Base-by-base conservation (phyloP, 2,113 vertebrate genomes). In the Coreoperca whiteheadi region DNA sequence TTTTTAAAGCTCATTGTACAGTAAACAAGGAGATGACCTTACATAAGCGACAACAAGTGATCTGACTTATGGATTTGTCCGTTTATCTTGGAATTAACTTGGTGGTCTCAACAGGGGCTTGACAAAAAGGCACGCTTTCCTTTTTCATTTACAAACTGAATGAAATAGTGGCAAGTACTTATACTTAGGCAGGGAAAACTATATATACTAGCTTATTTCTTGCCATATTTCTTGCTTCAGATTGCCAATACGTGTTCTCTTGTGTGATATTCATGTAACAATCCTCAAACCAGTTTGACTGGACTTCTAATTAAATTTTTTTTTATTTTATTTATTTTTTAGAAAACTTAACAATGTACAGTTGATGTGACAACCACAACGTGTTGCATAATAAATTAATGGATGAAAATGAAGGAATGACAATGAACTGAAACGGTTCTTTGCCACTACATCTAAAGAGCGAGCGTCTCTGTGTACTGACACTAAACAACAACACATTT, bases 91-190 rank as follows among this genome's bases (percentile, higher is more conserved):
- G 65, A 43, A 67, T n/a, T 67, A 21, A 66, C 12, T 77, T 43
- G 6, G 18, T 28, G 48, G 37, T 66, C 50, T 66, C 3, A 28
- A 39, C 15, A 54, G 34, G 9, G 18, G 16, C 48, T 54, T 41
- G 41, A 59, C 18, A 18, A 30, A 48, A 20, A 18, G n/a, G 20
- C 34, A n/a, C 0, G 5, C 4, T 15, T 46, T 46, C 11, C 43
- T 46, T 68, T 57, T 66, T 57, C 37, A 59, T 23, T 81, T 53
- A 46, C 43, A 46, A 46, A 28, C 48, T 28, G 30, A 46, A 81
- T 50, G 8, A 30, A 72, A 56, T 65, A 23, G 0, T 50, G 7
- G 25, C 50, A 25, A 18, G 0, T 46, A 59, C 16, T 57, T 25
- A 14, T 25, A 21, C 37, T 28, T 20, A n/a, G 9, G 6, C 25